phyloP scores from a whole-genome alignment of 2,888 invertebrate species.

The Disparrhopalites patrizii region DNA sequence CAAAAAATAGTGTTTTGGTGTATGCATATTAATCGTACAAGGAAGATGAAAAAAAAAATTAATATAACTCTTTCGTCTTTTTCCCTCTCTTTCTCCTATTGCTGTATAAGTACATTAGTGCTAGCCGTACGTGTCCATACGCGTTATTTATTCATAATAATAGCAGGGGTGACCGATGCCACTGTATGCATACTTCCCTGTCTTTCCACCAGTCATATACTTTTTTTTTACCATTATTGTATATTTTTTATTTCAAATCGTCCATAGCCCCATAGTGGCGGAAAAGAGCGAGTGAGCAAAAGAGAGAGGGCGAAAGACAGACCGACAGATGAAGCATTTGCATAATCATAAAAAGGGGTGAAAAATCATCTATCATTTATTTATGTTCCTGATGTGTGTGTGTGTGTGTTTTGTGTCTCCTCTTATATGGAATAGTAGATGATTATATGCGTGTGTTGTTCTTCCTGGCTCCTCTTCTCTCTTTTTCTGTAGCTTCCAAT shows the following conservation, averaged over 20 bases:
- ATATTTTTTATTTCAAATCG: too few species aligned
- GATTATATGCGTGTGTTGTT: background rate
- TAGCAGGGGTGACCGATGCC: constrained; percentile 22
- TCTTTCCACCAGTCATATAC: background rate
- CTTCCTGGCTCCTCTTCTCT: background rate
- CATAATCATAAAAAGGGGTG: constrained; percentile 39
- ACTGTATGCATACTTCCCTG: constrained; percentile 5
- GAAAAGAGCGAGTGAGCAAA: background rate
- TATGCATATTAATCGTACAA: background rate
- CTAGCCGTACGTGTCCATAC: background rate
- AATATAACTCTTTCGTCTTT: background rate
- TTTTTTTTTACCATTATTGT: background rate
- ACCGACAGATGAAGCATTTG: constrained; percentile 36
- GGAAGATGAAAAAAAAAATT: background rate
- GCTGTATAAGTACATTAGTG: too few species aligned
- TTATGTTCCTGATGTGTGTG: constrained; percentile 26
- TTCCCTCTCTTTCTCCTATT: background rate
- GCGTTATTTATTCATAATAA: constrained; percentile 26
- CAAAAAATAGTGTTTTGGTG: too few species aligned
- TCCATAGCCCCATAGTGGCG: background rate
- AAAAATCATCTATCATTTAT: constrained; percentile 40
- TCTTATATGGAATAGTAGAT: background rate
- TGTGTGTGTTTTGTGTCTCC: background rate
- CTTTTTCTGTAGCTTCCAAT: constrained; percentile 19
- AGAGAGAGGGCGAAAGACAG: constrained; percentile 20